Conservation (phyloP, 2,113 vertebrate genomes). For the Platycercus adscitus region DNA sequence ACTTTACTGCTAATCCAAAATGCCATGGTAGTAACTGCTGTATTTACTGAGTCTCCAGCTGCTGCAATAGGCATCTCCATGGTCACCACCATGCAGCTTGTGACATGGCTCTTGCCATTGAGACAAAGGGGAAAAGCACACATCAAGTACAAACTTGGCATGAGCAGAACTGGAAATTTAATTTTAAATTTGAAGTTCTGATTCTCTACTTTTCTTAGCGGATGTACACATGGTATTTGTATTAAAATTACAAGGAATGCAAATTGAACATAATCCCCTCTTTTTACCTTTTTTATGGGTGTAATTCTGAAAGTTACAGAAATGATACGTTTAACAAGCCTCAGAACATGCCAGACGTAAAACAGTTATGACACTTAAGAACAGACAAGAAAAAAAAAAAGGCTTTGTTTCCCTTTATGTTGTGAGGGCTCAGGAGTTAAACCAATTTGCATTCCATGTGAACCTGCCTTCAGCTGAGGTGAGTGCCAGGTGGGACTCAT, state of each 20-base stretch:
- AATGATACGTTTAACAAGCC: neutral
- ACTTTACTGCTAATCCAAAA: neutral
- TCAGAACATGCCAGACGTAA: neutral
- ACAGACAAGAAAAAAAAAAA: neutral
- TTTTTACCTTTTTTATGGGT: neutral
- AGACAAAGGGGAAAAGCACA: neutral
- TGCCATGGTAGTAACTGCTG: neutral
- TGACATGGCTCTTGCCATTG: neutral
- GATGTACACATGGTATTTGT: neutral
- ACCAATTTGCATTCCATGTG: neutral
- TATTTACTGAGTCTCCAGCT: neutral
- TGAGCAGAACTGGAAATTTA: neutral
- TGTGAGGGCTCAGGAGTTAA: neutral
- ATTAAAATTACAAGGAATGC: neutral
- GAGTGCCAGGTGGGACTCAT: neutral
- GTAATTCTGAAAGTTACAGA: neutral
- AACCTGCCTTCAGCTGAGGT: neutral
- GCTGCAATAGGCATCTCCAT: neutral
- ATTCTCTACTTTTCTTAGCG: neutral
- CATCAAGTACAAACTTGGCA: neutral
- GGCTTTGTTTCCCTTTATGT: neutral
- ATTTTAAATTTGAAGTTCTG: neutral
- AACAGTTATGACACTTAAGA: neutral
- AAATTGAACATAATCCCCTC: neutral
- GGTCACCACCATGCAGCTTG: fast-evolving